A percentile compares a stretch with the other conserved stretches of the same genome.
Evolutionary conservation across 2,888 invertebrate genomes (phyloP).

Genomic region (Salpingus planirostris): DNA sequence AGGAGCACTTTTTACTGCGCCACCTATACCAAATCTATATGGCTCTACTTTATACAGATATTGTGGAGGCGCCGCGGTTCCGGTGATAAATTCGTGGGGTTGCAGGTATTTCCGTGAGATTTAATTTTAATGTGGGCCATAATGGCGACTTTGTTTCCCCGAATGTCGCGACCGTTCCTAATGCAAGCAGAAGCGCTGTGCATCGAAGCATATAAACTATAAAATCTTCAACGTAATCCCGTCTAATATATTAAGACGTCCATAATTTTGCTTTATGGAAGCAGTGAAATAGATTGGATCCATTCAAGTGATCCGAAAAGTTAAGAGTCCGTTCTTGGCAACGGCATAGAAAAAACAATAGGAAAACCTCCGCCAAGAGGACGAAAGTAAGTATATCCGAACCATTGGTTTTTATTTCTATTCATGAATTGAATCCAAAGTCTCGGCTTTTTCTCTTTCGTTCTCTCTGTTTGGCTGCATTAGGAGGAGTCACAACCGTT

Average conservation of each 20-base stretch:
- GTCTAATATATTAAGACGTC: conserved; percentile 36
- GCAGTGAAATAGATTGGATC: conserved; percentile 36
- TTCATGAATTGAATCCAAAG: conserved; percentile 36
- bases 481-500: too few relatives aligned
- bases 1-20: too few relatives aligned
- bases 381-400: conserved; percentile 34
- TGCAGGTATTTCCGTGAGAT: conserved; percentile 1
- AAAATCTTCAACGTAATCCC: conserved; percentile 33
- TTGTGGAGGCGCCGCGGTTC: too few relatives aligned
- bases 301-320: conserved; percentile 36
- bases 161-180: too few relatives aligned
- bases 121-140: conserved; percentile 1
- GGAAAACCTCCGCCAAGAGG: conserved; percentile 24
- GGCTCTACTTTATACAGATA: conserved; percentile 1
- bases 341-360: conserved; percentile 30
- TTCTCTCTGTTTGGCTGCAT: too few relatives aligned
- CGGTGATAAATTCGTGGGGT: too few relatives aligned
- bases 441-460: conserved; percentile 21
- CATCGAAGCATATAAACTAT: conserved; percentile 17
- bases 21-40: too few relatives aligned
- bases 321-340: conserved; percentile 33
- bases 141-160: background rate
- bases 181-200: conserved; percentile 2
- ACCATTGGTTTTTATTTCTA: conserved; percentile 40
- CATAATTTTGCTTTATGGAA: conserved; percentile 37